Conservation (phyloP, 2,797 vertebrate species). For the Cheirogaleus major region DNA sequence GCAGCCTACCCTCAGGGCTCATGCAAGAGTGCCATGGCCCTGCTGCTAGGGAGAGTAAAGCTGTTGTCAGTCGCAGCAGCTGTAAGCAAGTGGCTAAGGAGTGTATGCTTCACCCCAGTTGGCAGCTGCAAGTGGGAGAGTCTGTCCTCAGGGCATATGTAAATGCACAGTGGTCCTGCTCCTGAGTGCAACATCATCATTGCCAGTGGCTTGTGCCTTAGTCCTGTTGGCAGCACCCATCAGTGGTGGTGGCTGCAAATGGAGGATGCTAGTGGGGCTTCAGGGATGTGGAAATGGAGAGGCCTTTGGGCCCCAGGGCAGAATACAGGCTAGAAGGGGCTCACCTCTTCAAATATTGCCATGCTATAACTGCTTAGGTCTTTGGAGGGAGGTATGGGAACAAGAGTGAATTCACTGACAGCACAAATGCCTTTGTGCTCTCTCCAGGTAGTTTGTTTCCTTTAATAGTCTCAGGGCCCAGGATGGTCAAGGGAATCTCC, state of each 20-base stretch:
- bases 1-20: background rate
- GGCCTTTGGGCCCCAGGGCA: background rate
- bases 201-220: background rate
- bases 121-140: no score
- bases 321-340: background rate
- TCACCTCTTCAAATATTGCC: background rate
- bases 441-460: background rate
- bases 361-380: background rate
- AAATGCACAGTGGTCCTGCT: no score
- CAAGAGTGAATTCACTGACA: rapidly evolving
- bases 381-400: background rate
- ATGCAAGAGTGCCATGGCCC: background rate
- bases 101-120: no score
- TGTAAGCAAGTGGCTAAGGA: no score
- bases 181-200: no score
- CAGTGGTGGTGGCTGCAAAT: background rate
- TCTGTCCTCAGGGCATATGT: no score
- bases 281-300: background rate
- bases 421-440: background rate
- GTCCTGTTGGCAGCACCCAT: background rate
- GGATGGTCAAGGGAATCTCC: background rate
- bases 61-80: no score
- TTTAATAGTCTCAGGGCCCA: background rate
- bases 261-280: background rate
- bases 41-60: background rate